Evolutionary conservation across 2,888 invertebrate species (phyloP).

Genomic region (Lamellibrachia columna): DNA sequence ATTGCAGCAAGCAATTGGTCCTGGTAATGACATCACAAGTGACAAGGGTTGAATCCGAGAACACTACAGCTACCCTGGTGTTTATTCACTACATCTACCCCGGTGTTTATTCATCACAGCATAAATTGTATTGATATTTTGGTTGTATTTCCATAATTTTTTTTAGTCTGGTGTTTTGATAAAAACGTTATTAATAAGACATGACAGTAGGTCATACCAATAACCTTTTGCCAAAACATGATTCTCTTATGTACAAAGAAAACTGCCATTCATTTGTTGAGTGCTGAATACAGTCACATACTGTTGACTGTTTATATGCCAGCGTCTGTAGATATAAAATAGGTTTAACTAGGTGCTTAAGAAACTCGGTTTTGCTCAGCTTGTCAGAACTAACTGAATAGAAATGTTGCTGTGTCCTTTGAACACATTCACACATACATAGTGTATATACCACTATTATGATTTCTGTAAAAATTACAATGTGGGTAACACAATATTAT

Average conservation of each 20-base stretch:
- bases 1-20: background rate
- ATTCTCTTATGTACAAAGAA: background rate
- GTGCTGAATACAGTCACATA: background rate
- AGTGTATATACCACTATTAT: background rate
- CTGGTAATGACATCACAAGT: background rate
- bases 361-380: background rate
- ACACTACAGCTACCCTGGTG: background rate
- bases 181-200: background rate
- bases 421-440: background rate
- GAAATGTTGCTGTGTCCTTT: background rate
- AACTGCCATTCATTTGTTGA: background rate
- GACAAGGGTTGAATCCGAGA: background rate
- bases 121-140: background rate
- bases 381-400: background rate
- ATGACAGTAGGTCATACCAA: background rate
- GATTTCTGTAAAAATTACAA: no score
- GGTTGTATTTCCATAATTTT: background rate
- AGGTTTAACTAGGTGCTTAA: background rate
- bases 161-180: background rate
- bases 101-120: background rate
- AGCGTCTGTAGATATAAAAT: background rate
- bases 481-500: background rate
- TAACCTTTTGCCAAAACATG: background rate
- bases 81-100: background rate
- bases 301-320: background rate